phyloP scores from a whole-genome alignment of 1,140 invertebrate genomes.

The Trachymyrmex cornetzi region DNA sequence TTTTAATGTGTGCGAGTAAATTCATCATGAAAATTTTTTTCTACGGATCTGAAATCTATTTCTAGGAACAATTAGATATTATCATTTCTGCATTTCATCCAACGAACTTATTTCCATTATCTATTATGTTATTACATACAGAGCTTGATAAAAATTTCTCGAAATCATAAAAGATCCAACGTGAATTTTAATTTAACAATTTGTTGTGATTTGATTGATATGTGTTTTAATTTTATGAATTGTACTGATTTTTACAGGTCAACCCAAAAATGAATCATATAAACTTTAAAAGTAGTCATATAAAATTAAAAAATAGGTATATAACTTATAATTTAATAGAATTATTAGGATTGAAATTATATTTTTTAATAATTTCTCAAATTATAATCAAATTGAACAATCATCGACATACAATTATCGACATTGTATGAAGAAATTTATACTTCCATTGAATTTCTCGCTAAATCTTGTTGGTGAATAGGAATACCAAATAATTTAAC shows the following conservation, averaged over 20 bases:
- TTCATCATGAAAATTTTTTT: no score
- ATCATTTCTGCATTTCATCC: not conserved
- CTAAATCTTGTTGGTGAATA: not conserved
- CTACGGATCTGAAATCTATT: no score
- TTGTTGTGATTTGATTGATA: not conserved
- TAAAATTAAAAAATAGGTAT: not conserved
- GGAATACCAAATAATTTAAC: not conserved
- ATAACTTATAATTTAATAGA: not conserved
- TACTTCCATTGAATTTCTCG: not conserved
- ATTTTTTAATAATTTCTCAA: not conserved
- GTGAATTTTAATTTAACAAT: not conserved
- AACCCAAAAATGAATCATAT: not conserved
- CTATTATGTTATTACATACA: not conserved
- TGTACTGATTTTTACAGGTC: not conserved
- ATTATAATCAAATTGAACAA: not conserved
- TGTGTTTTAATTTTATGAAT: not conserved
- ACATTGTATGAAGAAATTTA: not conserved
- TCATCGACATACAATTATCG: not conserved
- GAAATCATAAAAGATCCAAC: not conserved
- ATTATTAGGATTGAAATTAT: slow-evolving; percentile 7
- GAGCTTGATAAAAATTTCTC: not conserved
- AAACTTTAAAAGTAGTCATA: no score
- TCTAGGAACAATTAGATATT: not conserved
- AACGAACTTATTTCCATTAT: not conserved
- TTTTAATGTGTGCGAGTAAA: no score